Conservation (phyloP, 2,113 vertebrate genomes). For the Cryptotis parvus region DNA sequence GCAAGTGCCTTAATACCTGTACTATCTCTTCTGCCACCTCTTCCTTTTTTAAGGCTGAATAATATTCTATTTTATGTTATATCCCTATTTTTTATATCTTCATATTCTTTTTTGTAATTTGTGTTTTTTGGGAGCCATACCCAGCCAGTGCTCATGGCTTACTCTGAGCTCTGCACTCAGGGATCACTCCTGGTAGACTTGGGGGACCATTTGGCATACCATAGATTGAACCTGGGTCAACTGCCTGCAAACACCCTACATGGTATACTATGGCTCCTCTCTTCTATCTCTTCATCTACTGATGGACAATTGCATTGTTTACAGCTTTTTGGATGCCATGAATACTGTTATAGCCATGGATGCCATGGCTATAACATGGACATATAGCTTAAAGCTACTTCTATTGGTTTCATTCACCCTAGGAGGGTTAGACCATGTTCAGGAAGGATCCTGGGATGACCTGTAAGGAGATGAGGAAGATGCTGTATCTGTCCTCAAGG, state of each 20-base stretch:
- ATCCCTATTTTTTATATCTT: neutral
- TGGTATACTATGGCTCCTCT: too few relatives aligned
- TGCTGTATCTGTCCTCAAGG: neutral
- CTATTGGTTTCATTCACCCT: slow-evolving; percentile 14
- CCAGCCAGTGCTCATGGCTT: too few relatives aligned
- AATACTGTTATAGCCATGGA: slow-evolving; percentile 24
- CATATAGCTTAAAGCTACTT: neutral
- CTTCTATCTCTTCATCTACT: neutral
- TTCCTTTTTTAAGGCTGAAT: slow-evolving; percentile 6
- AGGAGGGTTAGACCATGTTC: neutral
- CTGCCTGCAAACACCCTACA: too few relatives aligned
- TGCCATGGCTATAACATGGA: neutral
- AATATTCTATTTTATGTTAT: slow-evolving; percentile 4
- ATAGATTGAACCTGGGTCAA: too few relatives aligned
- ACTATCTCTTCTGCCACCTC: neutral
- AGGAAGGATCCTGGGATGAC: neutral
- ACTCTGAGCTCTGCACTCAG: too few relatives aligned
- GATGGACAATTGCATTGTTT: neutral
- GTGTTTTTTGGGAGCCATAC: too few relatives aligned
- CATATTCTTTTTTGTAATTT: neutral
- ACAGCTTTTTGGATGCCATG: neutral
- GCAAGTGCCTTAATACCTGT: too few relatives aligned
- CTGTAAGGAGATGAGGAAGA: slow-evolving; percentile 24
- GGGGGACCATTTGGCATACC: too few relatives aligned
- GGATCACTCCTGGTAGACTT: too few relatives aligned